Conservation (phyloP, 53 echinoderm and acorn worm genomes). For the Echinometra lucunter region DNA sequence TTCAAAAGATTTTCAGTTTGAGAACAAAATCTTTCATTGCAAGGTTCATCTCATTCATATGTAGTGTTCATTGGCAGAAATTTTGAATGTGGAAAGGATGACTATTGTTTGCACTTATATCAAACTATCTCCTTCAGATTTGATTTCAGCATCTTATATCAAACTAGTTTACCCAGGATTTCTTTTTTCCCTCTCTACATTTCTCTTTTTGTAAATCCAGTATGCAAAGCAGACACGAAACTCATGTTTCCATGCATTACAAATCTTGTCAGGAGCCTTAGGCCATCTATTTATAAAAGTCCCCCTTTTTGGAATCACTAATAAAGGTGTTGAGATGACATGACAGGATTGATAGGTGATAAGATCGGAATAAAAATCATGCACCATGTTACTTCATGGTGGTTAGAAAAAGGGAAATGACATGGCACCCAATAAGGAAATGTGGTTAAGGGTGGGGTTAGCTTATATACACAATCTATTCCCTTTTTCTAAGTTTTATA, state of each 20-base stretch:
- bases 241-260: background rate
- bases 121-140: background rate
- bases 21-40: background rate
- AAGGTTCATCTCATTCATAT: background rate
- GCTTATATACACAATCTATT: too few species aligned
- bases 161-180: too few species aligned
- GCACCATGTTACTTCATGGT: conserved; percentile 10
- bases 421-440: background rate
- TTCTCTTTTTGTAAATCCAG: background rate
- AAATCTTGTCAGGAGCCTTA: background rate
- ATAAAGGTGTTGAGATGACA: conserved; percentile 27
- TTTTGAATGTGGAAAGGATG: background rate
- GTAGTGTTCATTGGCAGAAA: background rate
- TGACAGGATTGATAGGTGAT: background rate
- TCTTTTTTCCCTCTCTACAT: background rate
- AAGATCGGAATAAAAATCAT: conserved; percentile 36
- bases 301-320: background rate
- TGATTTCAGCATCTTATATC: background rate
- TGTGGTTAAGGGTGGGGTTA: background rate
- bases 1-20: background rate
- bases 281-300: conserved; percentile 26
- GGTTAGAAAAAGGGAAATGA: conserved; percentile 9
- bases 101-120: background rate
- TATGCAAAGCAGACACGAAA: background rate
- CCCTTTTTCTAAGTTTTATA: background rate